These are phyloP conservation scores for Capricornis sumatraensis DNA, from an alignment of 2,113 vertebrate species.

Conservation along the genomic window DNA sequence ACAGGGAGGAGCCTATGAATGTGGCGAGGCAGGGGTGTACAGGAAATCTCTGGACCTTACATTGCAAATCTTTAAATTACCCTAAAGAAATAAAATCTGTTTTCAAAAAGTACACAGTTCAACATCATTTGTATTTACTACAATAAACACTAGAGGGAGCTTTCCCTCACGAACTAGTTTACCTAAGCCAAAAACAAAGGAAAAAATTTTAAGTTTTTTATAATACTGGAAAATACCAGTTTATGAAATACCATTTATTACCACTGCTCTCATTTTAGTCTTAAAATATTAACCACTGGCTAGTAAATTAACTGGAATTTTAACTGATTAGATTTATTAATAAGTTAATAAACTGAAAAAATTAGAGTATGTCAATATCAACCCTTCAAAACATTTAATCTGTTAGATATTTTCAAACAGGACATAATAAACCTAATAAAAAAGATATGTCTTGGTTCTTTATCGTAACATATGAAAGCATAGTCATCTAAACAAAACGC, in stretches of 20 bases:
- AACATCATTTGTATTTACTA: not conserved
- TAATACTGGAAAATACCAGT: not conserved
- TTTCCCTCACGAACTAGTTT: not conserved
- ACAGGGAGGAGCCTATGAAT: too few species aligned
- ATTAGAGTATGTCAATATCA: not conserved
- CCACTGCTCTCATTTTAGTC: not conserved
- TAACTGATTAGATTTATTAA: conserved; percentile 2
- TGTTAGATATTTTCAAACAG: not conserved
- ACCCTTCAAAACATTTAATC: conserved; percentile 3
- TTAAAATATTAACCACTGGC: not conserved
- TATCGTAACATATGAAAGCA: not conserved
- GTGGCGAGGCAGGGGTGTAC: not conserved
- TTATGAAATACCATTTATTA: not conserved
- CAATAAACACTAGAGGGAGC: conserved; percentile 59
- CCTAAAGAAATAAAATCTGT: not conserved
- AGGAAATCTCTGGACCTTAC: not conserved
- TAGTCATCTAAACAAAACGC: not conserved
- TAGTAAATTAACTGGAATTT: not conserved
- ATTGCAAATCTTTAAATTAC: not conserved
- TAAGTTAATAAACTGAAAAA: conserved; percentile 15
- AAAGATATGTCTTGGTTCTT: not conserved
- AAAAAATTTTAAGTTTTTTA: not conserved
- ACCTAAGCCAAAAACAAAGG: not conserved
- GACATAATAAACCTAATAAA: not conserved
- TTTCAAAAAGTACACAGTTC: not conserved